Evolutionary conservation across 2,113 vertebrate genomes (phyloP).

Genomic region (Camelus bactrianus): DNA sequence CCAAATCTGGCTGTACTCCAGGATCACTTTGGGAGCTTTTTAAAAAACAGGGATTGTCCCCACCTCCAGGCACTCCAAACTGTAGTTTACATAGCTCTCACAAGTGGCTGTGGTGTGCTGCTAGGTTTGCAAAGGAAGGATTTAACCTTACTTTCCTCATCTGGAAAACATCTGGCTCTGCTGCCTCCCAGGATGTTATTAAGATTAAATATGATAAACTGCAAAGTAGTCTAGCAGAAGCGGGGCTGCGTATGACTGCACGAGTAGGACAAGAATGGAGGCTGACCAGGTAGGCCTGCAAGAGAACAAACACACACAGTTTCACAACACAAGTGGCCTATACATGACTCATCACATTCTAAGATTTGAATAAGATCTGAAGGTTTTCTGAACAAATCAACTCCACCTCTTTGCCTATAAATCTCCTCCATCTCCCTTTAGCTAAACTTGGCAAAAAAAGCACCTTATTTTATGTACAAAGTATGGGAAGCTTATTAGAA

Average conservation of each 20-base stretch:
- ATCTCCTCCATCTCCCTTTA: not conserved
- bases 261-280: not conserved
- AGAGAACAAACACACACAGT: not conserved
- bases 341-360: not conserved
- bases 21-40: not conserved
- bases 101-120: no score
- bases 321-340: not conserved
- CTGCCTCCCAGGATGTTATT: not conserved
- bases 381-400: conserved; percentile 20
- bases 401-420: not conserved
- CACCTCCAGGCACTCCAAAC: not conserved
- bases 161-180: not conserved
- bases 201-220: not conserved
- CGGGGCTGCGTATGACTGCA: not conserved
- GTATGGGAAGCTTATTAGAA: not conserved
- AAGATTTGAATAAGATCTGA: conserved; percentile 10
- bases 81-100: not conserved
- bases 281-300: not conserved
- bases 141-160: not conserved
- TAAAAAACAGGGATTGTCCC: not conserved
- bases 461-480: not conserved
- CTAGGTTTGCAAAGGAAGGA: not conserved
- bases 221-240: not conserved
- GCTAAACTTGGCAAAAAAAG: not conserved
- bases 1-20: not conserved